phyloP scores from a whole-genome alignment of 53 echinoderm and acorn worm species.

The Holothuria leucospilota region DNA sequence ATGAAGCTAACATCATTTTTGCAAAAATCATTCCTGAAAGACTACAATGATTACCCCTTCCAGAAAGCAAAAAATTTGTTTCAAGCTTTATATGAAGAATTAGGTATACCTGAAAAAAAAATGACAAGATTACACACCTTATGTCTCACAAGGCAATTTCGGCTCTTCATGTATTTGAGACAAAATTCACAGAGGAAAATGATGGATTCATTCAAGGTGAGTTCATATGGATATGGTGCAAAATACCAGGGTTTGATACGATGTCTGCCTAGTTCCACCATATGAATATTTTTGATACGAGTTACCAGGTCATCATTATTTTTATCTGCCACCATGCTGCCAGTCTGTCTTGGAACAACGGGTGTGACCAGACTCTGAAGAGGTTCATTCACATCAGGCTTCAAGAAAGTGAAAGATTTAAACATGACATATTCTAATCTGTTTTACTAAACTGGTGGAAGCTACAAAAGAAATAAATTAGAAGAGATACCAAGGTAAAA shows the following conservation, averaged over 20 bases:
- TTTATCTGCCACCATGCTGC: constrained; percentile 92
- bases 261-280: constrained; percentile 91
- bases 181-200: constrained; percentile 99
- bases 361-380: constrained; percentile 51
- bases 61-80: too few relatives aligned
- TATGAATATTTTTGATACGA: constrained; percentile 90
- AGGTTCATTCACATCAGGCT: constrained; percentile 46
- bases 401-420: too few relatives aligned
- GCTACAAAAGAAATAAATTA: too few relatives aligned
- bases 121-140: constrained; percentile 63
- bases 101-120: neutral
- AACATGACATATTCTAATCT: too few relatives aligned
- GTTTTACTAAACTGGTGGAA: too few relatives aligned
- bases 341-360: constrained; percentile 79
- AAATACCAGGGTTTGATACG: constrained; percentile 96
- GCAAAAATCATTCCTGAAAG: too few relatives aligned
- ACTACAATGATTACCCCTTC: too few relatives aligned
- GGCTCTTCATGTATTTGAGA: constrained; percentile 94
- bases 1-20: too few relatives aligned
- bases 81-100: too few relatives aligned
- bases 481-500: too few relatives aligned
- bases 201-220: constrained; percentile 74
- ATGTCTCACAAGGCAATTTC: constrained; percentile 88
- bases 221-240: constrained; percentile 92
- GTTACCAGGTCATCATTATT: constrained; percentile 94